A percentile compares a stretch with the other conserved stretches of the same genome.
Evolutionary conservation across 2,888 invertebrate genomes (phyloP).

Genomic region (Rotaria macrura): DNA sequence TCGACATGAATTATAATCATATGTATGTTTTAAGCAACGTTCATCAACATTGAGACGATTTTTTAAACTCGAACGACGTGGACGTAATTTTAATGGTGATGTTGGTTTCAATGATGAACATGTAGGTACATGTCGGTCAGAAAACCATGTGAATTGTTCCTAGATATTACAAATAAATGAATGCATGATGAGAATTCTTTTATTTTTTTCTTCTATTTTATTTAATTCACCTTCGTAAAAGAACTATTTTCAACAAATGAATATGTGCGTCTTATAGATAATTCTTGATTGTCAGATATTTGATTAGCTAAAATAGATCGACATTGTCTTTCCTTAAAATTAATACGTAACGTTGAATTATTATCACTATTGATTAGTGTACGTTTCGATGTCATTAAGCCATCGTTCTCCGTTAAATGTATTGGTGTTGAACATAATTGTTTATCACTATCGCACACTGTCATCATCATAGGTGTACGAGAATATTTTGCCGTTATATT

Average conservation of each 20-base stretch:
- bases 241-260: not conserved
- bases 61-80: not conserved
- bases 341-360: not conserved
- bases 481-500: not conserved
- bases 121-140: not conserved
- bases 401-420: not conserved
- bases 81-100: not conserved
- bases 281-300: not conserved
- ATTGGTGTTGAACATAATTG: not conserved
- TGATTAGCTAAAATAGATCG: not conserved
- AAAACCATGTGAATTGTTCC: not conserved
- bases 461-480: not conserved
- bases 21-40: constrained; percentile 5
- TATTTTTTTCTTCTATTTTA: too few relatives aligned
- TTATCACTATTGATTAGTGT: not conserved
- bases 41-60: not conserved
- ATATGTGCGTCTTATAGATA: not conserved
- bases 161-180: not conserved
- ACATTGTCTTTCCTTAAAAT: not conserved
- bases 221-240: not conserved
- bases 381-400: not conserved
- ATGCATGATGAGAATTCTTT: not conserved
- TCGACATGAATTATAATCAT: not conserved
- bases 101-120: not conserved
- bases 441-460: not conserved